Evolutionary conservation across 2,113 vertebrate genomes (phyloP).

Genomic region (Actinemys pallida): DNA sequence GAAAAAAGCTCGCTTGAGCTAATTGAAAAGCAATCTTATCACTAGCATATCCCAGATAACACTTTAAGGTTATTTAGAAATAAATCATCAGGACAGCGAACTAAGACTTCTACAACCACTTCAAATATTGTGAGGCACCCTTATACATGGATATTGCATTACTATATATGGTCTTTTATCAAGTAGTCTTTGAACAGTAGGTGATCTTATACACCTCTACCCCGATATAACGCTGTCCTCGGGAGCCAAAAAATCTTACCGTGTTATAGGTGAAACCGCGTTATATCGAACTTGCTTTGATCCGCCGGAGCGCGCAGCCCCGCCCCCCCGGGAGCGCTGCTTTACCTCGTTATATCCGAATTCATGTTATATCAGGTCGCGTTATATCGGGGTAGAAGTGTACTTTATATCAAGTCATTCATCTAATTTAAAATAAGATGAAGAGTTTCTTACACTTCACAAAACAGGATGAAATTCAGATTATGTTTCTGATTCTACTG

Average conservation of each 20-base stretch:
- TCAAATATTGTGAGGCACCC: background rate
- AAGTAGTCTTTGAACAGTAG: background rate
- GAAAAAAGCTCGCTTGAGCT: background rate
- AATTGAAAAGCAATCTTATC: background rate
- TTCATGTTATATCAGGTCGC: too few species aligned
- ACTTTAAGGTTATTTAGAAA: background rate
- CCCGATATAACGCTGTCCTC: too few species aligned
- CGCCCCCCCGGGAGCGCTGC: too few species aligned
- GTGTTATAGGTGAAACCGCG: too few species aligned
- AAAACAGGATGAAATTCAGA: background rate
- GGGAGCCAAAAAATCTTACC: too few species aligned
- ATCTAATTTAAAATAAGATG: background rate
- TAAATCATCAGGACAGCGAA: background rate
- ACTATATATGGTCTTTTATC: background rate
- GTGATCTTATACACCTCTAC: background rate
- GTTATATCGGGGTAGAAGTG: too few species aligned
- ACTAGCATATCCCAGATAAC: background rate
- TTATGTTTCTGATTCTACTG: background rate
- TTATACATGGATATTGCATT: background rate
- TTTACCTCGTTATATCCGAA: too few species aligned
- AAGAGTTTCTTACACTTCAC: background rate
- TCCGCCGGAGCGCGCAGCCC: too few species aligned
- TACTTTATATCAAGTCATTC: background rate
- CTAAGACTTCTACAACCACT: background rate
- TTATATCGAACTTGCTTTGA: too few species aligned